Conservation (phyloP, 2,113 vertebrate genomes). For the Myanophis thanlyinensis region DNA sequence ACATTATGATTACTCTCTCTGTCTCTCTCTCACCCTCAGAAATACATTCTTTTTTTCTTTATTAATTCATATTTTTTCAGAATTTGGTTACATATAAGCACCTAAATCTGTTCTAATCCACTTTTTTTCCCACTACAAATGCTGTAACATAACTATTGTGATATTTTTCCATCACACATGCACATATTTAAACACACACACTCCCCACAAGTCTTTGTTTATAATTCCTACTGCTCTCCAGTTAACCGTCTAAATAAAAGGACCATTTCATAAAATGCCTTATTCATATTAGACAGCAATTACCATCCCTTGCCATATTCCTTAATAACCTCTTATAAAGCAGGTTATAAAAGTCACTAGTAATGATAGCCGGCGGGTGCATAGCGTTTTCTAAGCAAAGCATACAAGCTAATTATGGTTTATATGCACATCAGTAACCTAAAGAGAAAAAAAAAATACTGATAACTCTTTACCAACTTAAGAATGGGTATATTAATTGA, state of each 20-base stretch:
- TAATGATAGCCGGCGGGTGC: conserved; percentile 47
- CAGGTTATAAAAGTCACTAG: conserved; percentile 66
- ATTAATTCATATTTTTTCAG: not conserved
- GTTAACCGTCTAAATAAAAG: conserved; percentile 70
- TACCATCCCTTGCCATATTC: conserved; percentile 71
- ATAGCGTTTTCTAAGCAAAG: conserved; percentile 60
- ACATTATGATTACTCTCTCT: not conserved
- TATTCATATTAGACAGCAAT: conserved; percentile 72
- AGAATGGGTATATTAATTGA: conserved; percentile 45
- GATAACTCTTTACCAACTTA: conserved; percentile 32
- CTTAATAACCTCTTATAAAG: conserved; percentile 77
- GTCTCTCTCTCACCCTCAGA: not conserved
- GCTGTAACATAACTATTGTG: not conserved
- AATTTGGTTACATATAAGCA: not conserved
- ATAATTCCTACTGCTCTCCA: conserved; percentile 57
- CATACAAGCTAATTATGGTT: conserved; percentile 58
- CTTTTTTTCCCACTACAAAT: not conserved
- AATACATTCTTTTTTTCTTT: not conserved
- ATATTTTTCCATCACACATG: not conserved
- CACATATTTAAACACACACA: not conserved
- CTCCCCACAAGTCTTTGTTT: conserved; percentile 49
- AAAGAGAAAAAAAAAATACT: conserved; percentile 26
- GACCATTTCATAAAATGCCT: conserved; percentile 69
- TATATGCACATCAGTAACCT: conserved; percentile 27
- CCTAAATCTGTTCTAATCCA: not conserved